Evolutionary conservation across 2,113 vertebrate genomes (phyloP).

Genomic region (Sisor rabdophorus): DNA sequence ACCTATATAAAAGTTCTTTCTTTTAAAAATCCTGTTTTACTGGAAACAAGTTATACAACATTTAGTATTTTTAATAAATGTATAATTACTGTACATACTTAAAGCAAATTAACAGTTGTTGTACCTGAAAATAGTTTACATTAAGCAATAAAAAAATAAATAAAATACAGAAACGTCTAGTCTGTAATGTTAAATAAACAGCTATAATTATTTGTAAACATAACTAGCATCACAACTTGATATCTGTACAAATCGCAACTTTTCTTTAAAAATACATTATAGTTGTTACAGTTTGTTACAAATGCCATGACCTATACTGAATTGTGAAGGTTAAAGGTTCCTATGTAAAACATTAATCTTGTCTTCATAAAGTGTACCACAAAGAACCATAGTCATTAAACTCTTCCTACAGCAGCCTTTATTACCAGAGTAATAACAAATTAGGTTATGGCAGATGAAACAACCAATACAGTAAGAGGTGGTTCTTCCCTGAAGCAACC

Average conservation of each 20-base stretch:
- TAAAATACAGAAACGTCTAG: background rate
- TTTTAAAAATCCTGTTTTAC: background rate
- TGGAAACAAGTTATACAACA: background rate
- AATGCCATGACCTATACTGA: too few relatives aligned
- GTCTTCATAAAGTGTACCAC: background rate
- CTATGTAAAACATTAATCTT: background rate
- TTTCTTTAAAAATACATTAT: background rate
- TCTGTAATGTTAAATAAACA: background rate
- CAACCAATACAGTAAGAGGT: background rate
- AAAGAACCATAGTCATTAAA: background rate
- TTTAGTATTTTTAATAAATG: background rate
- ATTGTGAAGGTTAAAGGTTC: background rate
- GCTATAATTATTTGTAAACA: background rate
- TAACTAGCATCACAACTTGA: background rate
- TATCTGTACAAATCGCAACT: background rate
- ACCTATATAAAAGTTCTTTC: too few relatives aligned
- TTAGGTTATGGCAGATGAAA: background rate
- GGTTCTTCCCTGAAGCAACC: constrained; percentile 10
- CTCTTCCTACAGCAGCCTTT: background rate
- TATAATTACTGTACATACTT: background rate
- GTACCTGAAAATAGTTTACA: background rate
- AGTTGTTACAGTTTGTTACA: background rate
- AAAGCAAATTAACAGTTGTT: background rate
- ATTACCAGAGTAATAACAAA: background rate
- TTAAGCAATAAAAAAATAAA: background rate